Evolutionary conservation across 1,140 invertebrate genomes (phyloP).

Genomic region (Elymnias hypermnestra): DNA sequence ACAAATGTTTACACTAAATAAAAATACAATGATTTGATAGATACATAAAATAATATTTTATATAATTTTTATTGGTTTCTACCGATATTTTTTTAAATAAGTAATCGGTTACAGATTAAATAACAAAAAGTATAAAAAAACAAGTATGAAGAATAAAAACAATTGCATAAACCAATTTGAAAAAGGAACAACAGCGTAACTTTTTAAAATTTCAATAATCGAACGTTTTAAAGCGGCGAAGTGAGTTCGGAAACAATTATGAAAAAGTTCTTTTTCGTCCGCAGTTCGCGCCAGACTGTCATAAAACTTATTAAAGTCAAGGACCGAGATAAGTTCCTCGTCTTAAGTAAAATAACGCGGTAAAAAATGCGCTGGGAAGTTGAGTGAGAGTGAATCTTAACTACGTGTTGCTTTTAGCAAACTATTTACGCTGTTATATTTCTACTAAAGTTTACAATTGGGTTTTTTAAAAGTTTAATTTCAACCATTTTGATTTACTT

Average conservation of each 20-base stretch:
- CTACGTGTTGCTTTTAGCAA: conserved; percentile 61
- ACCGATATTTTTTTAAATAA: no score
- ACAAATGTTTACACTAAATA: background rate
- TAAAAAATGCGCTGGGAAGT: conserved; percentile 64
- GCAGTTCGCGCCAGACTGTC: conserved; percentile 68
- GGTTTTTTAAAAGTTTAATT: background rate
- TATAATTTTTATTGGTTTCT: no score
- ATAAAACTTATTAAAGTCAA: conserved; percentile 76
- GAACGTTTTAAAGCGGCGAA: conserved; percentile 51
- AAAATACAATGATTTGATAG: no score
- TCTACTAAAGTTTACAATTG: background rate
- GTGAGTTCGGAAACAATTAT: conserved; percentile 71
- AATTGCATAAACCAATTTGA: conserved; percentile 1
- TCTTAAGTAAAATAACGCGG: conserved; percentile 74
- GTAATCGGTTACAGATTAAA: no score
- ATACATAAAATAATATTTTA: no score
- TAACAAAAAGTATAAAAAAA: no score
- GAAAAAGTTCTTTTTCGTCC: conserved; percentile 68
- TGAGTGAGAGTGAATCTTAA: conserved; percentile 63
- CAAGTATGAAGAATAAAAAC: background rate
- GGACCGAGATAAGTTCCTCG: conserved; percentile 73
- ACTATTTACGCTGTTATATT: conserved; percentile 32
- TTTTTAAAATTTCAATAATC: conserved; percentile 59
- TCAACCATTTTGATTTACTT: no score
- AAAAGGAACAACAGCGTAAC: conserved; percentile 11